Base-by-base conservation (phyloP, 2,888 invertebrate species). In the Dynastes hyllus region DNA sequence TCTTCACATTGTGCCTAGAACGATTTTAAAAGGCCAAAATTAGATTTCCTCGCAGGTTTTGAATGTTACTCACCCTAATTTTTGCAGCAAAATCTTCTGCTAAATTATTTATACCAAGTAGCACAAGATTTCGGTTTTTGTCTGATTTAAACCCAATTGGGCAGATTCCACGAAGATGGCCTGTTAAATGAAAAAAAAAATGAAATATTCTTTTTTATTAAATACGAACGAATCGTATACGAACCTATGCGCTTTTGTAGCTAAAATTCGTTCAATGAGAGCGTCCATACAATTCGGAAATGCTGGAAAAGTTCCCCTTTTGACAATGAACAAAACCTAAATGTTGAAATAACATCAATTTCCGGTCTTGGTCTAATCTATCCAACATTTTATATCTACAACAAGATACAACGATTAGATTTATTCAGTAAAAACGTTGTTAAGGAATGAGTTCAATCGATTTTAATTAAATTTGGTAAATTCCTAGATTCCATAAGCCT, bases 301-400 rank as follows among this genome's bases (percentile, higher is more conserved):
- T 66, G 97, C 96, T 13, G 97, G 97, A n/a, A n/a, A n/a, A n/a
- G n/a, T n/a, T n/a, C n/a, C n/a, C n/a, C n/a, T n/a, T n/a, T n/a
- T n/a, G n/a, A n/a, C 96, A 97, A 90, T 98, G 97, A 78, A 98
- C 95, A 89, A 98, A 98, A 79, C 98, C 97, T 63, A 98, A 91
- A 89, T 98, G 98, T 88, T 98, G 97, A 86, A 98, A 96, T 80
- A 99, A 91, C 93, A 98, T 96, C 83, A 98, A 91, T 88, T 97
- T 97, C 81, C 99, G 91, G 87, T 98, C 98, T 89, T 98, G 97
- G 90, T 98, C 97, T 88, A 98, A 92, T 78, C 97, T 93, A 89
- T 97, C 97, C 87, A 99, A 91, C 89, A 97, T 95, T 90, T 97
- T 97, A 90, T 97, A 98, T 89, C 97, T 96, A 84, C 51, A 85